Base-by-base conservation (phyloP, 2,113 vertebrate genomes). In the Chiloscyllium plagiosum region DNA sequence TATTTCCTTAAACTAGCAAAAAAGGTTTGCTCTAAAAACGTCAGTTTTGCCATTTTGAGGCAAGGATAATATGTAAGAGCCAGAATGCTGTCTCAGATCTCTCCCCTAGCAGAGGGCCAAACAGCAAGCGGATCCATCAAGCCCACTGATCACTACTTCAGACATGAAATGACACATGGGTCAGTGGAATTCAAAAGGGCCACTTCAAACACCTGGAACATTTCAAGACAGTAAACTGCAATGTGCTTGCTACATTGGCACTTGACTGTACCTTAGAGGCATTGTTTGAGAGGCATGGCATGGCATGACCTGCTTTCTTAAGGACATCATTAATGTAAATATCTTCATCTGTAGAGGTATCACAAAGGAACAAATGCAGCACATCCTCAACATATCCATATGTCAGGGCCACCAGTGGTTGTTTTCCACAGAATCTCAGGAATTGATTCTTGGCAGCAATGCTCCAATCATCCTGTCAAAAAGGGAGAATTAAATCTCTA, bases 361-460 rank as follows among this genome's bases (percentile, higher is more conserved):
- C 98, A 96, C 98, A 99, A 96, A 99, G 97, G 96, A 98, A 99
- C 86, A 99, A 97, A 94, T 98, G 97, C 96, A 99, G 97, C 95
- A 99, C 96, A 17, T 98, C 98, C 2, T 98, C 96, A 10, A 97
- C 96, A 61, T 99, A 99, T 96, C 98, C 97, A 96, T 98, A 97
- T 94, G 99, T 97, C 0, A 98, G 96, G 0, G 98, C 99, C 96
- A 99, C 98, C 24, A 99, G 96, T 0, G 98, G 97, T 96, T 97
- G 98, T 90, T 98, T 96, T 29, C 65, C 96, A 97, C 99, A 99
- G 66, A 99, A 96, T 66, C 97, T 97, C 96, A 97, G 97, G 96
- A 99, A 99, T 13, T 97, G 97, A 29, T 97, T 96, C 61, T 97
- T 96, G 76, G 98, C 98, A 96, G 96, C 97, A 20, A 47, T 52